phyloP scores from a whole-genome alignment of 2,113 vertebrate species.

The Amblyopsis rosae region DNA sequence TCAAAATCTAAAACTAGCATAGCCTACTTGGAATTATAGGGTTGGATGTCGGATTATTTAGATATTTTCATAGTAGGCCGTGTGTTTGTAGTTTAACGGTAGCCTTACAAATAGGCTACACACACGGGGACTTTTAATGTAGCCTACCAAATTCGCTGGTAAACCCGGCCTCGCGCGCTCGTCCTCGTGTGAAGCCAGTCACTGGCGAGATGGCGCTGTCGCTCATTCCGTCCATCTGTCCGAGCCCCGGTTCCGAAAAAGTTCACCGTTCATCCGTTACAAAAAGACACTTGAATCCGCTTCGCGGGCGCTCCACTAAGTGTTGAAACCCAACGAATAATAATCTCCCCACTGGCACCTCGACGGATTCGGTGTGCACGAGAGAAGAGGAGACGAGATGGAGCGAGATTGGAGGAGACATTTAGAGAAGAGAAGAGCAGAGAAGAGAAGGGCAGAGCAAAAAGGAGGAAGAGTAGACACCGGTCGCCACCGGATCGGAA shows the following conservation, averaged over 20 bases:
- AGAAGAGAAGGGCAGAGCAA: no score
- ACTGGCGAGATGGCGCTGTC: conserved; percentile 18
- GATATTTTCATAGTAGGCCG: no score
- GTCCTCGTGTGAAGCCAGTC: conserved; percentile 37
- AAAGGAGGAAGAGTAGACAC: neutral
- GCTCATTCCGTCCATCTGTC: conserved; percentile 21
- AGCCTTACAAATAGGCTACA: neutral
- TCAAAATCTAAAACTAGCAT: no score
- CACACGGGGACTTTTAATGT: neutral
- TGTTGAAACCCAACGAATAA: conserved; percentile 18
- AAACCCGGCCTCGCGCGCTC: no score
- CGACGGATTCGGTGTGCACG: neutral
- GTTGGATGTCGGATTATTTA: no score
- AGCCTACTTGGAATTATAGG: no score
- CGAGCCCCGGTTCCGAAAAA: no score
- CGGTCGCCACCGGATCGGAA: conserved; percentile 27
- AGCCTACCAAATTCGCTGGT: no score
- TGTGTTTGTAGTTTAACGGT: no score
- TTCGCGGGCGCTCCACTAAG: neutral
- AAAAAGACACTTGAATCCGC: conserved; percentile 10
- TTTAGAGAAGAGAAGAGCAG: neutral
- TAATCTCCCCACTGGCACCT: conserved; percentile 21
- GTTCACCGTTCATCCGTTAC: conserved; percentile 25
- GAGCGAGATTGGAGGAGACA: neutral
- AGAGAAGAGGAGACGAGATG: neutral